Evolutionary conservation across 2,888 invertebrate genomes (phyloP).

Genomic region (Podotricha telesiphe): DNA sequence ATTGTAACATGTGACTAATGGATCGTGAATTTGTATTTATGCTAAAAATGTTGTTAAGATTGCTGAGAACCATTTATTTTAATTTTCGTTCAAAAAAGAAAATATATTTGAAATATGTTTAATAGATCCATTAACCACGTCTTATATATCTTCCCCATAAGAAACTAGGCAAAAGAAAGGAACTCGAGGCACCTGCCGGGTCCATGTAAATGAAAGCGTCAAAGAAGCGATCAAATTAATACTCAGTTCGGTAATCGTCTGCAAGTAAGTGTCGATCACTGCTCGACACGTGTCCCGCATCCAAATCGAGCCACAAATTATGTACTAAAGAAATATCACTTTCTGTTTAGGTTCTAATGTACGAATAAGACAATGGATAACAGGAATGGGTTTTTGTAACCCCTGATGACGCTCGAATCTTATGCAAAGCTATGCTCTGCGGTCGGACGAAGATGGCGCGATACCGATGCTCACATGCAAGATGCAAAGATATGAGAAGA

Average conservation of each 20-base stretch:
- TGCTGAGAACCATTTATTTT: no score
- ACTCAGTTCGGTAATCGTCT: slow-evolving; percentile 50
- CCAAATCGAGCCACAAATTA: slow-evolving; percentile 41
- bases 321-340: slow-evolving; percentile 41
- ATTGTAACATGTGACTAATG: no score
- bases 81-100: no score
- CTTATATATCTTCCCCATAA: not conserved
- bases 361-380: slow-evolving; percentile 36
- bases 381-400: slow-evolving; percentile 32
- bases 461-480: slow-evolving; percentile 26
- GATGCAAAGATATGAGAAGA: slow-evolving; percentile 33
- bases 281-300: slow-evolving; percentile 42
- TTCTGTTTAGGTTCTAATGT: slow-evolving; percentile 37
- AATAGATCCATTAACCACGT: not conserved
- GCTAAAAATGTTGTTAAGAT: no score
- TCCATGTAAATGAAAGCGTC: slow-evolving; percentile 34
- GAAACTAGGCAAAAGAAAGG: slow-evolving; percentile 13
- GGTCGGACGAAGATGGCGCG: slow-evolving; percentile 27
- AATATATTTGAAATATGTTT: not conserved
- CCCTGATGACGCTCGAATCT: slow-evolving; percentile 30
- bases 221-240: slow-evolving; percentile 41
- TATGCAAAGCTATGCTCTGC: slow-evolving; percentile 39
- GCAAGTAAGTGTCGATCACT: slow-evolving; percentile 39
- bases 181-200: slow-evolving; percentile 21
- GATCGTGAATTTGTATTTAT: no score